These are phyloP conservation scores for Griposia aprilina DNA, from an alignment of 2,888 invertebrate genomes.

Conservation along the genomic window DNA sequence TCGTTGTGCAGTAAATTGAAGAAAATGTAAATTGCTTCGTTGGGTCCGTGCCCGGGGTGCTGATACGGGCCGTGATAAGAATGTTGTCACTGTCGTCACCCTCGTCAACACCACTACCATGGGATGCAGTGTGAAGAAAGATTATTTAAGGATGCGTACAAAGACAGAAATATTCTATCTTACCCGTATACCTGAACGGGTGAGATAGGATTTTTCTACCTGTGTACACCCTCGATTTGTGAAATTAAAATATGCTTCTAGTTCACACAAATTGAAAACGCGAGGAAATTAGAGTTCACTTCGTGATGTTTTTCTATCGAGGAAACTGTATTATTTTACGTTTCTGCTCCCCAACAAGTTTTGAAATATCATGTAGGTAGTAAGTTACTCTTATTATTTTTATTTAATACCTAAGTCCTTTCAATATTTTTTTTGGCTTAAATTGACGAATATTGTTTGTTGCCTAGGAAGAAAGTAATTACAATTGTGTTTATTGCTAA, in stretches of 20 bases:
- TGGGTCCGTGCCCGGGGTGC: constrained; percentile 82
- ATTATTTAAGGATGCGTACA: not conserved
- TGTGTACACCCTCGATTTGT: not conserved
- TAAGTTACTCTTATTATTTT: not conserved
- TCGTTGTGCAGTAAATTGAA: constrained; percentile 85
- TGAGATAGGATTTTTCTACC: not conserved
- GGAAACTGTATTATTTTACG: not conserved
- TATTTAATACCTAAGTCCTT: no score
- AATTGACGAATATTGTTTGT: not conserved
- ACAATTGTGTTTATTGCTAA: not conserved
- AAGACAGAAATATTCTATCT: not conserved
- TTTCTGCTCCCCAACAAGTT: not conserved
- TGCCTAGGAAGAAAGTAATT: not conserved
- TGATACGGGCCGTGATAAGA: constrained; percentile 80
- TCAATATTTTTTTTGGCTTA: no score
- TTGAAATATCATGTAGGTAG: not conserved
- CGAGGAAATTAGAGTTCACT: not conserved
- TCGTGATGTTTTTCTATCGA: not conserved
- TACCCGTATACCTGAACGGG: not conserved
- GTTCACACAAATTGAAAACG: not conserved
- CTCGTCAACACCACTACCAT: constrained; percentile 49
- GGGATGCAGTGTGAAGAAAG: not conserved
- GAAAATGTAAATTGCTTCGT: constrained; percentile 86
- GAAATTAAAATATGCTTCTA: not conserved
- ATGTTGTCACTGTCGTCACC: constrained; percentile 71